A percentile compares a stretch with the other conserved stretches of the same genome.
Conservation (phyloP, 2,888 invertebrate species). For the Bembecia ichneumoniformis region DNA sequence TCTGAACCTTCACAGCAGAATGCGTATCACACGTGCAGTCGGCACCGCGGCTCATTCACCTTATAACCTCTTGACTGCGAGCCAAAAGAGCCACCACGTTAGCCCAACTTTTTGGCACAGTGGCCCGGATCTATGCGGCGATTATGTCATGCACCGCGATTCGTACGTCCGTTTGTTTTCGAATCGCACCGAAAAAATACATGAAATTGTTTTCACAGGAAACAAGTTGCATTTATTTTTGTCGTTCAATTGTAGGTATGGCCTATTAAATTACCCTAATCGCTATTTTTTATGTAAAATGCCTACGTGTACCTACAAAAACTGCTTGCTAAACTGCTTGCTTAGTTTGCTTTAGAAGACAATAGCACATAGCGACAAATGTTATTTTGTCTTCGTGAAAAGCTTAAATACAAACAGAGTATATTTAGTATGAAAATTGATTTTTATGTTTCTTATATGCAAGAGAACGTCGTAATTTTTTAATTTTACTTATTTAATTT, state of each 20-base stretch:
- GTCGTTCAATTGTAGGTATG: background rate
- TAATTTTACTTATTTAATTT: too few relatives aligned
- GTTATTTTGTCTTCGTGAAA: too few relatives aligned
- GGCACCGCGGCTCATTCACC: conserved; percentile 48
- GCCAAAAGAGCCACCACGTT: conserved; percentile 48
- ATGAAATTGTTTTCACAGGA: conserved; percentile 40
- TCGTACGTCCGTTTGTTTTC: conserved; percentile 45
- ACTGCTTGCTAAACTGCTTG: too few relatives aligned
- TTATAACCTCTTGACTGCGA: conserved; percentile 59
- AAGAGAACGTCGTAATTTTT: too few relatives aligned
- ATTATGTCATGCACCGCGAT: conserved; percentile 66
- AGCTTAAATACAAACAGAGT: too few relatives aligned
- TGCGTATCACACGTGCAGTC: background rate
- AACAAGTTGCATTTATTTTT: conserved; percentile 11
- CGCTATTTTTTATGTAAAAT: too few relatives aligned
- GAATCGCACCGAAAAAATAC: conserved; percentile 35
- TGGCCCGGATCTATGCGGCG: conserved; percentile 60
- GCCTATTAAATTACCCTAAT: background rate
- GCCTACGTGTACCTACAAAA: too few relatives aligned
- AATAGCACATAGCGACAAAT: too few relatives aligned
- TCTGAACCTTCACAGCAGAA: too few relatives aligned
- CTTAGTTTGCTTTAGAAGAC: too few relatives aligned
- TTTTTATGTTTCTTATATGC: too few relatives aligned
- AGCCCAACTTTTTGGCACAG: conserved; percentile 54
- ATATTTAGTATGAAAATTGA: too few relatives aligned